phyloP scores from a whole-genome alignment of 2,797 vertebrate genomes.

The Rhodeus uyekii region DNA sequence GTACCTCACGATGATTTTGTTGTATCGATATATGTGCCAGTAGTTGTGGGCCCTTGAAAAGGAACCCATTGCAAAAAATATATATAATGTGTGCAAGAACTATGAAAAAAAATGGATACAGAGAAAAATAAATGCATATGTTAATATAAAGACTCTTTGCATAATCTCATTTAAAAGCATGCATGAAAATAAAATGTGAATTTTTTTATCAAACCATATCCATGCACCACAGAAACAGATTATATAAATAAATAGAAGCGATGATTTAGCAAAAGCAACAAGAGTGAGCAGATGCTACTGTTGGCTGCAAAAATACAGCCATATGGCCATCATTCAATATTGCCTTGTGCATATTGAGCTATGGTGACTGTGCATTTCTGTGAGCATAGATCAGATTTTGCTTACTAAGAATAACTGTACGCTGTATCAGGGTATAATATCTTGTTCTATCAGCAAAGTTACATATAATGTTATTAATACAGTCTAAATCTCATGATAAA shows the following conservation, averaged over 20 bases:
- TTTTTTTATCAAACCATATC: background rate
- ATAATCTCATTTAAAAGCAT: conserved; percentile 36
- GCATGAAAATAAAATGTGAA: background rate
- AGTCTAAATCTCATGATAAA: conserved; percentile 43
- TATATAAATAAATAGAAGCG: background rate
- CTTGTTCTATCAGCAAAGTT: conserved; percentile 17
- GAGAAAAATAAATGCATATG: conserved; percentile 76
- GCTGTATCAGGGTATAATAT: background rate
- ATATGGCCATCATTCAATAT: conserved; percentile 21
- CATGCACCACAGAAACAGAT: background rate
- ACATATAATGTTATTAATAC: conserved; percentile 23
- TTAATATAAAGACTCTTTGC: conserved; percentile 64
- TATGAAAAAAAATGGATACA: conserved; percentile 67
- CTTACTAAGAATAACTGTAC: background rate
- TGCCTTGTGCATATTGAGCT: conserved; percentile 13
- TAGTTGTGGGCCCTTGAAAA: conserved; percentile 69
- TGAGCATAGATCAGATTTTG: background rate
- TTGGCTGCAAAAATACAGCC: conserved; percentile 26
- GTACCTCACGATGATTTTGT: conserved; percentile 73
- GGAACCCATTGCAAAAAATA: conserved; percentile 66
- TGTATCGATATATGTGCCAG: conserved; percentile 72
- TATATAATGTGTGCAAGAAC: conserved; percentile 57
- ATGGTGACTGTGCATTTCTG: conserved; percentile 27
- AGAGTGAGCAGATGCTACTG: conserved; percentile 24
- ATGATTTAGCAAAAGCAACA: conserved; percentile 14